These are phyloP conservation scores for Sebastes kiyomatsui DNA, from an alignment of 2,797 vertebrate genomes.

Conservation along the genomic window DNA sequence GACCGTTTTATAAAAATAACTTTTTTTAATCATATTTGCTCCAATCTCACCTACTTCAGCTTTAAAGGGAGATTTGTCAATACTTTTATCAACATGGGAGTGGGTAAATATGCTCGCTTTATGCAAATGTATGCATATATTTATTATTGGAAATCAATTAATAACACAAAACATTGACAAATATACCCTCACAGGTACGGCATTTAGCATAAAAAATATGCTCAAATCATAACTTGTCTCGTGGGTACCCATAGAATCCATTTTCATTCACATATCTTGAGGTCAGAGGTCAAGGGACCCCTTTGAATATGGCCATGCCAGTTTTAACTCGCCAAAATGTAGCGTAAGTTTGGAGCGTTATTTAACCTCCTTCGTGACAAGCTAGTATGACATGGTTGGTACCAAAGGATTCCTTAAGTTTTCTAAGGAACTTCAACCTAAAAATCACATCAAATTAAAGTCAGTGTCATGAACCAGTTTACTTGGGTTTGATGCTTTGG, in stretches of 20 bases:
- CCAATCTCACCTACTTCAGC: too few relatives aligned
- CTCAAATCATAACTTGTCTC: too few relatives aligned
- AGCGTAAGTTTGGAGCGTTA: too few relatives aligned
- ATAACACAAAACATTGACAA: not conserved
- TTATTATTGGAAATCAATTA: not conserved
- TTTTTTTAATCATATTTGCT: too few relatives aligned
- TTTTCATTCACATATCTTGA: not conserved
- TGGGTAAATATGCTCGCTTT: not conserved
- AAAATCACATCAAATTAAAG: slow-evolving; percentile 18
- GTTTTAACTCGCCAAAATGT: too few relatives aligned
- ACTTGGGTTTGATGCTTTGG: not conserved
- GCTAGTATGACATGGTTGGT: too few relatives aligned
- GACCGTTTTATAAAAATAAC: too few relatives aligned
- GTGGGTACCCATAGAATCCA: too few relatives aligned
- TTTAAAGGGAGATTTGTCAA: not conserved
- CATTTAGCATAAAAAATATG: not conserved
- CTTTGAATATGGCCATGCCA: too few relatives aligned
- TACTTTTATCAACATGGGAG: not conserved
- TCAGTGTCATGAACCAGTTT: slow-evolving; percentile 16
- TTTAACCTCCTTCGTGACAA: too few relatives aligned
- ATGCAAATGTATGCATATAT: too few relatives aligned
- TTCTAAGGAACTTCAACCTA: not conserved
- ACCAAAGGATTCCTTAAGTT: not conserved
- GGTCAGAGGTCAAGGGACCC: too few relatives aligned
- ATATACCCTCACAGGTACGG: not conserved